These are phyloP conservation scores for Netelia fuscicornis DNA, from an alignment of 2,888 invertebrate species.

Conservation along the genomic window DNA sequence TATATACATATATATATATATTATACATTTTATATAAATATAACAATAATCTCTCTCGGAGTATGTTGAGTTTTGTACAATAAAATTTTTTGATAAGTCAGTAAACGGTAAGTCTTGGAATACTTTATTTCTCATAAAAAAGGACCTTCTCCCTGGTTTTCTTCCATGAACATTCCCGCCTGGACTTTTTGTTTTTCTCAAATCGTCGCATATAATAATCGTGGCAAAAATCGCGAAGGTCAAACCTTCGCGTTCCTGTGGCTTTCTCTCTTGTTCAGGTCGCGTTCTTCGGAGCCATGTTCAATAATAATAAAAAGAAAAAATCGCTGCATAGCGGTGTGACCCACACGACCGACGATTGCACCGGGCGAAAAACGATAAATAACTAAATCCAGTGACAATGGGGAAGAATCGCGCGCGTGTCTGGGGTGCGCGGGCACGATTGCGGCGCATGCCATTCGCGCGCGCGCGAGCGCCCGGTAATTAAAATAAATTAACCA, in stretches of 20 bases:
- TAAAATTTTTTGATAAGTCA: slow-evolving; percentile 64
- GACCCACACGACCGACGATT: slow-evolving; percentile 38
- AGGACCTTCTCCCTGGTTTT: background rate
- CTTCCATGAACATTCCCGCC: background rate
- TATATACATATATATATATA: background rate
- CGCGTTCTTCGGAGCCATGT: slow-evolving; percentile 5
- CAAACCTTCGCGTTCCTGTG: slow-evolving; percentile 60
- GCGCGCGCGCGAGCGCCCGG: slow-evolving; percentile 66
- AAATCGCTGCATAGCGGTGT: slow-evolving; percentile 56
- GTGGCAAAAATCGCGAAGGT: slow-evolving; percentile 31
- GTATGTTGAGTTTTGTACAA: slow-evolving; percentile 70
- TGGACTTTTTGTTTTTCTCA: slow-evolving; percentile 3
- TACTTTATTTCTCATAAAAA: slow-evolving; percentile 2
- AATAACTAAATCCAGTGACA: slow-evolving; percentile 80
- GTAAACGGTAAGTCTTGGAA: slow-evolving; percentile 3
- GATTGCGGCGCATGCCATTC: slow-evolving; percentile 74
- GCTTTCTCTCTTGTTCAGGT: slow-evolving; percentile 39
- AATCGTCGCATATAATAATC: slow-evolving; percentile 13
- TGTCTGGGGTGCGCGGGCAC: slow-evolving; percentile 58
- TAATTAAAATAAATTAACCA: slow-evolving; percentile 83
- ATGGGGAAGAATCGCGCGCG: slow-evolving; percentile 76
- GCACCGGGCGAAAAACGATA: slow-evolving; percentile 73
- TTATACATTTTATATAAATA: background rate
- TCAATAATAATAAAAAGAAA: slow-evolving; percentile 33
- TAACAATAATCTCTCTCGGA: slow-evolving; percentile 51